These are phyloP conservation scores for Lepeophtheirus salmonis DNA, from an alignment of 1,140 invertebrate genomes.

Conservation along the genomic window DNA sequence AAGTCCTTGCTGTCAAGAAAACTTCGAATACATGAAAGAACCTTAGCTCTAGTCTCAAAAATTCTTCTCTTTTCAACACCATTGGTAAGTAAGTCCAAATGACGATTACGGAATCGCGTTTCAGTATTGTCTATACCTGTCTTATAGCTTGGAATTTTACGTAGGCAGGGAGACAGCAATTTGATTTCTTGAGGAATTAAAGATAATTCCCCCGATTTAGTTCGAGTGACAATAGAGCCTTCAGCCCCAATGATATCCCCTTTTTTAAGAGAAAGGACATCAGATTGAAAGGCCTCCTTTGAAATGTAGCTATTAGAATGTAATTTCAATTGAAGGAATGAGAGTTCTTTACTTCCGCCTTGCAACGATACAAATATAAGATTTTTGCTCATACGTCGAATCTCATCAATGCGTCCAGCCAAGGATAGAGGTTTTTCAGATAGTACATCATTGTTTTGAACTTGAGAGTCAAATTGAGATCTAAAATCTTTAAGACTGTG, in stretches of 20 bases:
- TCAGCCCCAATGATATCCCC: constrained; percentile 88
- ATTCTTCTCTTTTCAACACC: neutral
- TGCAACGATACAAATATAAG: neutral
- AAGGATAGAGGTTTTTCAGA: neutral
- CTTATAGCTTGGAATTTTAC: constrained; percentile 59
- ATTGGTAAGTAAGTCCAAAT: neutral
- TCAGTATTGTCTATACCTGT: neutral
- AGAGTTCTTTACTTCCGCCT: neutral
- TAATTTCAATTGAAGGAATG: neutral
- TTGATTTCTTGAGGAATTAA: constrained; percentile 66
- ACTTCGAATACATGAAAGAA: constrained; percentile 3
- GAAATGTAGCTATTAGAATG: neutral
- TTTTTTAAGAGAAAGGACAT: constrained; percentile 38
- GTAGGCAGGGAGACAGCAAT: constrained; percentile 82
- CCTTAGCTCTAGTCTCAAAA: constrained; percentile 3
- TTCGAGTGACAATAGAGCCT: constrained; percentile 69
- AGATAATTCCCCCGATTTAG: constrained; percentile 93
- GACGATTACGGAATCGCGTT: neutral
- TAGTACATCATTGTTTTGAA: neutral
- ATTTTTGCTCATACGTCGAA: neutral
- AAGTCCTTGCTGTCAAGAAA: constrained; percentile 15
- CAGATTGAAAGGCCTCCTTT: neutral
- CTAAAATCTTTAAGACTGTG: neutral
- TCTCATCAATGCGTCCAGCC: neutral
- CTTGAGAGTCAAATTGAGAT: neutral